Evolutionary conservation across 2,797 vertebrate genomes (phyloP).

Genomic region (Rhynchonycteris naso): DNA sequence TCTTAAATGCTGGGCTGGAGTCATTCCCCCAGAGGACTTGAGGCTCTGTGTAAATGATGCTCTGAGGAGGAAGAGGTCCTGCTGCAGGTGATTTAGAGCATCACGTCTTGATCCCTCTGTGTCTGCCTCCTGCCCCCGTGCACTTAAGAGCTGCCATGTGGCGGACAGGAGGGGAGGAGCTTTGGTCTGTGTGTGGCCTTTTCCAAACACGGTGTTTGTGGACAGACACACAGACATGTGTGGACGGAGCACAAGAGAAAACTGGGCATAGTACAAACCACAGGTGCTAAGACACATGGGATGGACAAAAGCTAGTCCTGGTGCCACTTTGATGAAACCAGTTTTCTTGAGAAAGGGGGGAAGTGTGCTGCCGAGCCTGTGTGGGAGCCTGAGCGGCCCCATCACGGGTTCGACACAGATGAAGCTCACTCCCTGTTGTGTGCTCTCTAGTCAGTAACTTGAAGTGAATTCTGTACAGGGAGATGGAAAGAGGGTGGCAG

Average conservation of each 20-base stretch:
- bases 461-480: neutral
- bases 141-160: neutral
- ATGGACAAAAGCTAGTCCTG: neutral
- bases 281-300: accelerated
- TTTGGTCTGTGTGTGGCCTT: neutral
- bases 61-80: neutral
- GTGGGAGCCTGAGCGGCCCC: neutral
- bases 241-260: neutral
- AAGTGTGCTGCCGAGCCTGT: accelerated
- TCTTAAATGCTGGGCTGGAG: neutral
- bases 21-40: neutral
- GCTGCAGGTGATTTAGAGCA: too few relatives aligned
- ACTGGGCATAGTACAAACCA: accelerated
- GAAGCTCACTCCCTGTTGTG: neutral
- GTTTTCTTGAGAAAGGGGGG: neutral
- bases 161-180: neutral
- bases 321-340: neutral
- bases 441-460: neutral
- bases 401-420: neutral
- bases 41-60: accelerated
- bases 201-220: accelerated
- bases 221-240: neutral
- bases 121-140: too few relatives aligned
- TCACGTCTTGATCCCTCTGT: neutral
- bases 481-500: too few relatives aligned